Percentiles rank a stretch among this genome's conserved stretches.
Evolutionary conservation across 2,797 vertebrate genomes (phyloP).

Genomic region (Rhabdophis nuchalis): DNA sequence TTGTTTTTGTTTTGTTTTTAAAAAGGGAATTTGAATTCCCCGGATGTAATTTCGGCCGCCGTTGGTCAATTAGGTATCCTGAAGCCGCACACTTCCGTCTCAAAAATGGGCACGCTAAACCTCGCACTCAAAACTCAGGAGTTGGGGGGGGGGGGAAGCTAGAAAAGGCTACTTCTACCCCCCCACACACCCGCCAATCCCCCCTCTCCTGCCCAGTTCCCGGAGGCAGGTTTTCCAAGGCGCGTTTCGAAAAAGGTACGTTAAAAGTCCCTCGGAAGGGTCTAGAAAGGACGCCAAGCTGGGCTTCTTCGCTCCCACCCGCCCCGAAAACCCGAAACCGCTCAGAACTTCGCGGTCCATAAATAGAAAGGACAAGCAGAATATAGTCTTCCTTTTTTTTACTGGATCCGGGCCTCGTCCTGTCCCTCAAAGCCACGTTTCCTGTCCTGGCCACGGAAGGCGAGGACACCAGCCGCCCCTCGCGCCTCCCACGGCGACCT

Average conservation of each 20-base stretch:
- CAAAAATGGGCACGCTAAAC: not conserved
- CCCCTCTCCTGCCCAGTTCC: not conserved
- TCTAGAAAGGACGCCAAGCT: conserved; percentile 25
- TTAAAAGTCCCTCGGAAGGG: not conserved
- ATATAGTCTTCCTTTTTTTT: not conserved
- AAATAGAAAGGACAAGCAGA: conserved; percentile 26
- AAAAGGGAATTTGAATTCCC: not conserved
- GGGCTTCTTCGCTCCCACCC: not conserved
- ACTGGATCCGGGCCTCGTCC: conserved; percentile 25
- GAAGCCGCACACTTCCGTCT: not conserved
- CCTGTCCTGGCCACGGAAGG: not conserved
- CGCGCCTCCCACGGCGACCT: conserved; percentile 40
- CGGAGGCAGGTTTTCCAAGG: conserved; percentile 1
- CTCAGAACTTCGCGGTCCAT: conserved; percentile 38
- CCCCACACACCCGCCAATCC: conserved; percentile 5
- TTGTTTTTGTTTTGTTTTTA: not conserved
- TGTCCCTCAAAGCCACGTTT: not conserved
- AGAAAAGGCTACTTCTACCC: conserved; percentile 7
- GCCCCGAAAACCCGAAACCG: not conserved
- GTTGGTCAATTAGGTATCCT: not conserved
- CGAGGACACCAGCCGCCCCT: not conserved
- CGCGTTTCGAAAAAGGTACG: not conserved
- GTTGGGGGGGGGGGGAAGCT: not conserved
- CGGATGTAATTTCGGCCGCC: too few relatives aligned
- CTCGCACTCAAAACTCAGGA: conserved; percentile 20